Base-by-base conservation (phyloP, 1,140 invertebrate genomes). In the Drosophila ficusphila region DNA sequence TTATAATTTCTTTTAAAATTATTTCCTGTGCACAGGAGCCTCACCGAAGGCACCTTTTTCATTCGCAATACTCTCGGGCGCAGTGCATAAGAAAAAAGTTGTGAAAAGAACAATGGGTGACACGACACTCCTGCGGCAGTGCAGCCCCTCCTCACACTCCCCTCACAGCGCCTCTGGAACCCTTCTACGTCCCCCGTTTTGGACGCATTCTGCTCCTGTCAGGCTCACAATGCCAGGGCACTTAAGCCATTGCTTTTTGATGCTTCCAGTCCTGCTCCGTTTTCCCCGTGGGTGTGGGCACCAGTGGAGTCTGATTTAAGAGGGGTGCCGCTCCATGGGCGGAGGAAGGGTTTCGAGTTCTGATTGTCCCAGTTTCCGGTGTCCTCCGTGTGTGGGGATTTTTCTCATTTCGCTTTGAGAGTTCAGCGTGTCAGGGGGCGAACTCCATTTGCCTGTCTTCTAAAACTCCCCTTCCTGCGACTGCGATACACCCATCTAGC, bases 201-300 rank as follows among this genome's bases (percentile, higher is more conserved):
- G 27, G 51, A 51, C 49, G 39, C 44, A 71, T 67, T 72, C 76
- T 76, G 81, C 39, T 60, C 57, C 58, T 81, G 81, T 86, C 82
- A 86, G 76, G 16, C 76, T 53, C 71, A 86, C 81, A 86, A 81
- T 86, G 76, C 81, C 62, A 33, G 44, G 81, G 81, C 76, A 86
- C 81, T 88, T 86, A 85, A 86, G 81, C 81, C 82, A 79, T 67
- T 86, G 82, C 81, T 86, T 86, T 86, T 65, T 77, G 81, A 86
- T 86, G 81, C 79, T 62, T 44, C 78, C 64, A 42, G 57, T 34
- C 33, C 29, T 7, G 36, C 31, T 70, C n/a, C 49, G 61, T 46
- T 44, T 46, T 48, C 29, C 33, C 27, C 8, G 48, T 16, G 47
- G 58, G 60, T 27, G 61, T 58, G 53, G 25, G 41, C 1, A 19